Percentiles rank a stretch among this genome's conserved stretches.
Conservation (phyloP, 1,140 invertebrate species). For the Apis florea region DNA sequence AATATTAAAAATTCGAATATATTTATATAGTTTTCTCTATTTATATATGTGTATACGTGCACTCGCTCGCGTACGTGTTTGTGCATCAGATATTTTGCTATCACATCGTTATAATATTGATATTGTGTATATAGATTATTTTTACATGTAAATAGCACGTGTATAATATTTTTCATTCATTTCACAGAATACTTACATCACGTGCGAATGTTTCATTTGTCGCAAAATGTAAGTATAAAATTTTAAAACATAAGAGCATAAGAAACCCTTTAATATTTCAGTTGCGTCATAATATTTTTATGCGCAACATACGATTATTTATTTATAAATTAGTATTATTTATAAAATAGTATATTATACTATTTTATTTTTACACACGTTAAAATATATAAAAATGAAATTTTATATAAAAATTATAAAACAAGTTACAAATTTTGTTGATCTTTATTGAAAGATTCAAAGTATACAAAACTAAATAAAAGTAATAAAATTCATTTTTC, state of each 20-base stretch:
- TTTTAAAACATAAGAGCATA: too few species aligned
- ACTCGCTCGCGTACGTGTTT: too few species aligned
- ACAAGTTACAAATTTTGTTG: background rate
- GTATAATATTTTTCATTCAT: background rate
- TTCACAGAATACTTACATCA: background rate
- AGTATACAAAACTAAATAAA: constrained; percentile 46
- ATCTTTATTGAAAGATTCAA: constrained; percentile 1
- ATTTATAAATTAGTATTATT: background rate
- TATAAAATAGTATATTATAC: background rate
- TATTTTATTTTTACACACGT: constrained; percentile 14
- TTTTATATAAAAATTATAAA: background rate
- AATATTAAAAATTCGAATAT: constrained; percentile 1
- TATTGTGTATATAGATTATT: constrained; percentile 11
- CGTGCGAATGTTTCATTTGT: background rate
- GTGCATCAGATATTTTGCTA: constrained; percentile 29
- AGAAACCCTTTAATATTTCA: background rate
- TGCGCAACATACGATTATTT: background rate
- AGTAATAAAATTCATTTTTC: constrained; percentile 43
- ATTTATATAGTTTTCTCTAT: constrained; percentile 15
- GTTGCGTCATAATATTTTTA: background rate
- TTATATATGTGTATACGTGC: background rate
- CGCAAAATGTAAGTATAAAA: constrained; percentile 27
- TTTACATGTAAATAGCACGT: background rate
- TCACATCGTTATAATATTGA: constrained; percentile 4
- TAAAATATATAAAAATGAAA: background rate